A percentile compares a stretch with the other conserved stretches of the same genome.
Evolutionary conservation across 2,797 vertebrate genomes (phyloP).

Genomic region (Synaphobranchus kaupii): DNA sequence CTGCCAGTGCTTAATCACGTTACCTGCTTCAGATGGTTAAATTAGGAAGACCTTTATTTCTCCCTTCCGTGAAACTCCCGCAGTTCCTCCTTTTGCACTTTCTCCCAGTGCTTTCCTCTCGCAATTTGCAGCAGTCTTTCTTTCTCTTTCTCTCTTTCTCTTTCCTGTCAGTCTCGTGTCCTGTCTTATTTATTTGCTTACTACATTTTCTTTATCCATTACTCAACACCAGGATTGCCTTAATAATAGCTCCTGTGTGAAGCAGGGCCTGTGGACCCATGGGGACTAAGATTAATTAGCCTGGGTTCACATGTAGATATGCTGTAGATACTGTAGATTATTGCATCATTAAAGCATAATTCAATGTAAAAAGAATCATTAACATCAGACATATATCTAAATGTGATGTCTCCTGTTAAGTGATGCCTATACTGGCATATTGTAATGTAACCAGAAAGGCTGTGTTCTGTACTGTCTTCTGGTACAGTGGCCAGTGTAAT

Average conservation of each 20-base stretch:
- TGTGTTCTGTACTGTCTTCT: background rate
- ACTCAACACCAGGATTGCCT: background rate
- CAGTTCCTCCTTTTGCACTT: background rate
- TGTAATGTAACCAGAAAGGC: background rate
- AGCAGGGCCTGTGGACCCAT: background rate
- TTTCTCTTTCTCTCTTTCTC: constrained; percentile 10
- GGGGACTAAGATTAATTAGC: background rate
- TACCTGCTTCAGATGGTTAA: background rate
- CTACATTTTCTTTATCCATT: constrained; percentile 1
- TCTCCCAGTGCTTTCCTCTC: background rate
- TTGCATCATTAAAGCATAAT: background rate
- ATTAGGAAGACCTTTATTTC: constrained; percentile 6
- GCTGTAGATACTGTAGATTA: background rate
- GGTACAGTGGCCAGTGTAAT: background rate
- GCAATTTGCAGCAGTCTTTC: background rate
- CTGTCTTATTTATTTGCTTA: constrained; percentile 20
- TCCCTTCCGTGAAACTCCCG: background rate
- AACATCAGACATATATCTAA: background rate
- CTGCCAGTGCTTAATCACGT: constrained; percentile 17
- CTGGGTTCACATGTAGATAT: background rate
- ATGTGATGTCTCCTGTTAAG: background rate
- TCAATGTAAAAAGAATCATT: background rate
- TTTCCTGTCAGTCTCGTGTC: constrained; percentile 7
- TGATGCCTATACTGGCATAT: background rate
- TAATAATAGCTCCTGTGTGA: background rate